A percentile compares a stretch with the other conserved stretches of the same genome.
phyloP scores from a whole-genome alignment of 2,888 invertebrate genomes.

The Dryadula phaetusa region DNA sequence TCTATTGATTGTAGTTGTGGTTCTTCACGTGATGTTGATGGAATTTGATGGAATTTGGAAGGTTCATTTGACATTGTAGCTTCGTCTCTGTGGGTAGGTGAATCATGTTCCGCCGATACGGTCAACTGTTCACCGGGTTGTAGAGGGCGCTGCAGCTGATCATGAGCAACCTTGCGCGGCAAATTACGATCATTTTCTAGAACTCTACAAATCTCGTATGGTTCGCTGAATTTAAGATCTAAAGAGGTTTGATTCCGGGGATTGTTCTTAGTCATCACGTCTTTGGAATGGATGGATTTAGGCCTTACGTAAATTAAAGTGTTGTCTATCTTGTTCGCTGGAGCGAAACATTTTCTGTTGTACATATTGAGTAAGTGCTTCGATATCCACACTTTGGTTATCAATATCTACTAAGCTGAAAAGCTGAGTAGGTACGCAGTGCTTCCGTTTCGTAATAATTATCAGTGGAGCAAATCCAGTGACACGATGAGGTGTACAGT shows the following conservation, averaged over 20 bases:
- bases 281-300: too few relatives aligned
- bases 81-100: not conserved
- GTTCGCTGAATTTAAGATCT: conserved; percentile 45
- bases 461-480: not conserved
- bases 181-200: conserved; percentile 47
- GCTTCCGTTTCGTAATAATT: not conserved
- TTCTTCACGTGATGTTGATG: not conserved
- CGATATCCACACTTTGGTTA: conserved; percentile 40
- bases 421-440: conserved; percentile 41
- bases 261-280: conserved; percentile 44
- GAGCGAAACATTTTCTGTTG: conserved; percentile 41
- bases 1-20: not conserved
- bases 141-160: conserved; percentile 45
- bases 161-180: conserved; percentile 47
- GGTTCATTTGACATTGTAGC: conserved; percentile 12
- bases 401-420: conserved; percentile 42
- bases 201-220: conserved; percentile 43
- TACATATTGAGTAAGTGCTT: conserved; percentile 40
- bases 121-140: conserved; percentile 42
- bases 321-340: conserved; percentile 39
- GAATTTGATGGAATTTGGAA: too few relatives aligned
- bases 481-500: not conserved
- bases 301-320: too few relatives aligned
- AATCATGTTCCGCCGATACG: conserved; percentile 33
- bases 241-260: conserved; percentile 46